Conservation (phyloP, 2,888 invertebrate genomes). For the Heliconius charithonia region DNA sequence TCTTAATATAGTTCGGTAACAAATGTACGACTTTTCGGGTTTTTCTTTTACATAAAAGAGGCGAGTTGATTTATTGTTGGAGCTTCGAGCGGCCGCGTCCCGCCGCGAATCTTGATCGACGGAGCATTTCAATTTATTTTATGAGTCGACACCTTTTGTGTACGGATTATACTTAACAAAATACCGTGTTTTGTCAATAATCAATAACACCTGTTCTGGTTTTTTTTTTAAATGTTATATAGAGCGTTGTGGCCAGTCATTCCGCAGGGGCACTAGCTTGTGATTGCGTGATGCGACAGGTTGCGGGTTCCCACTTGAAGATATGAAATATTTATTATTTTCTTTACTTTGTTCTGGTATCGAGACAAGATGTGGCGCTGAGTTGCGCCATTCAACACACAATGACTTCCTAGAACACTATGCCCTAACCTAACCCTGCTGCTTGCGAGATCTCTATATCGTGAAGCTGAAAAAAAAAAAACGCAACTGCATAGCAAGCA, state of each 20-base stretch:
- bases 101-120: constrained; percentile 77
- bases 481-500: neutral
- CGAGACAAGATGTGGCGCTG: no score
- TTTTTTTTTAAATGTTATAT: neutral
- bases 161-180: constrained; percentile 41
- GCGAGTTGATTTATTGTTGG: constrained; percentile 78
- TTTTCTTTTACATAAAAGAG: constrained; percentile 76
- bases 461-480: no score
- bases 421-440: no score
- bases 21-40: constrained; percentile 77
- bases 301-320: no score
- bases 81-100: constrained; percentile 66
- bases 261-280: no score
- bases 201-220: constrained; percentile 33
- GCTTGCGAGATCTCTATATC: no score
- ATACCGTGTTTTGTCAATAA: constrained; percentile 29
- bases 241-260: no score
- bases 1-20: constrained; percentile 79
- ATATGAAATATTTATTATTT: no score
- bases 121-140: constrained; percentile 80
- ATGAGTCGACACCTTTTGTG: constrained; percentile 74
- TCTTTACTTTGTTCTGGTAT: no score
- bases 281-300: no score
- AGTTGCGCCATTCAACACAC: no score
- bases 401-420: no score